Percentiles rank a stretch among this genome's conserved stretches.
phyloP scores from a whole-genome alignment of 2,797 vertebrate species.

The Benthosema pterotum region DNA sequence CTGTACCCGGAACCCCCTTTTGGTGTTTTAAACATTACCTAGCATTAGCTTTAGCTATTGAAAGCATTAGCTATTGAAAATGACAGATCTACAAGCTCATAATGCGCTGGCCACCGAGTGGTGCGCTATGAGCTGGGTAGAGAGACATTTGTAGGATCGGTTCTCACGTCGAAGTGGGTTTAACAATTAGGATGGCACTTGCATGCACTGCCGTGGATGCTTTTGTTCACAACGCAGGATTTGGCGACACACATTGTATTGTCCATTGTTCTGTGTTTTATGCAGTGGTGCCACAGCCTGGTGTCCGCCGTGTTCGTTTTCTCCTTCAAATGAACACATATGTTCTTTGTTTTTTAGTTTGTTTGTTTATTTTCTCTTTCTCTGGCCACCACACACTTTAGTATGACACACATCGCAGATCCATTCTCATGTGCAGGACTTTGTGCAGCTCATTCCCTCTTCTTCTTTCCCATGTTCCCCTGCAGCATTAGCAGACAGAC shows the following conservation, averaged over 20 bases:
- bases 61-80: too few species aligned
- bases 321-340: constrained; percentile 13
- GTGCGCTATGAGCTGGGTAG: too few species aligned
- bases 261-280: constrained; percentile 53
- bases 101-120: too few species aligned
- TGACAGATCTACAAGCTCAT: too few species aligned
- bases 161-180: too few species aligned
- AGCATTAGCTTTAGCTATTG: too few species aligned
- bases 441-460: constrained; percentile 32
- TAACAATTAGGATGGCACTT: constrained; percentile 33
- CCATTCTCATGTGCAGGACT: constrained; percentile 5
- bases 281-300: background rate
- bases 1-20: too few species aligned
- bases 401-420: constrained; percentile 17
- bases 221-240: constrained; percentile 28
- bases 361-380: too few species aligned
- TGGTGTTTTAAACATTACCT: too few species aligned
- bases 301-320: background rate
- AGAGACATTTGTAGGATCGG: too few species aligned
- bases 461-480: constrained; percentile 35
- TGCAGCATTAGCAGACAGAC: constrained; percentile 86
- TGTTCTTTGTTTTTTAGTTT: too few species aligned
- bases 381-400: constrained; percentile 23
- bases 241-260: constrained; percentile 44
- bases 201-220: background rate